Evolutionary conservation across 2,113 vertebrate genomes (phyloP).

Genomic region (Pelusios castaneus): DNA sequence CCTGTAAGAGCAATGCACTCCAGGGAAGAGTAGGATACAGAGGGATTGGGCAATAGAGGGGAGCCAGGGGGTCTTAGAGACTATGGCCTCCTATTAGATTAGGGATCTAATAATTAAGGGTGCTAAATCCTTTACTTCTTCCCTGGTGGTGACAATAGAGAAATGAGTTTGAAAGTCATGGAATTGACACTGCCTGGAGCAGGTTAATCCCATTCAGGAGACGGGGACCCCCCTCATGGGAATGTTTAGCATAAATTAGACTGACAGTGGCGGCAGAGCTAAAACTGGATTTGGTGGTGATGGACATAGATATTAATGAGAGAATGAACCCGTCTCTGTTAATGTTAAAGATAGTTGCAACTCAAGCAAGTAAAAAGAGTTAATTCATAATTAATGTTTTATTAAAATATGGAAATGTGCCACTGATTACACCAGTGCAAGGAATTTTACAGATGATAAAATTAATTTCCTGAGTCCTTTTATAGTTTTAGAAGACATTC

Average conservation of each 20-base stretch:
- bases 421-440: background rate
- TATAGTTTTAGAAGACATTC: background rate
- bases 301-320: background rate
- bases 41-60: background rate
- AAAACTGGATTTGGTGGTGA: background rate
- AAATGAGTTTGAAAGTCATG: background rate
- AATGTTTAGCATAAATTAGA: background rate
- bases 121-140: background rate
- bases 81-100: background rate
- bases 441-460: background rate
- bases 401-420: background rate
- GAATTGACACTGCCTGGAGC: background rate
- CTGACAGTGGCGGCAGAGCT: rapidly evolving
- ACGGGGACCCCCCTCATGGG: background rate
- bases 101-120: background rate
- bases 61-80: rapidly evolving
- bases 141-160: background rate
- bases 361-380: background rate
- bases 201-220: background rate
- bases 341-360: background rate
- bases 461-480: background rate
- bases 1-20: background rate
- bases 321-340: background rate
- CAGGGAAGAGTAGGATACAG: rapidly evolving
- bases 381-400: conserved; percentile 5